Base-by-base conservation (phyloP, 1,140 invertebrate genomes). In the Ips nitidus region DNA sequence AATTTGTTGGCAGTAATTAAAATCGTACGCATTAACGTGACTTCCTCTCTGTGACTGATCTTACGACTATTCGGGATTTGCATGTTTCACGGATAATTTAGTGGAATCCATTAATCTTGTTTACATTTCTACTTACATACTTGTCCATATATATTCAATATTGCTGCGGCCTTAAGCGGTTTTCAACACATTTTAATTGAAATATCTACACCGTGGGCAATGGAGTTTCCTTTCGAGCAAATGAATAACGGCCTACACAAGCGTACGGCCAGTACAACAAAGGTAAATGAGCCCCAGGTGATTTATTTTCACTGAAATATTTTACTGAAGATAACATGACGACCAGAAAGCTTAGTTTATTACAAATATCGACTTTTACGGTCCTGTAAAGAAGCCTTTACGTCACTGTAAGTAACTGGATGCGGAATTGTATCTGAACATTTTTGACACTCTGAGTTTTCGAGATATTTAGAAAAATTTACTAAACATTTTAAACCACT, bases 151-250 rank as follows among this genome's bases (percentile, higher is more conserved):
- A 22, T 56, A 41, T 65, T 65, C 63, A 65, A 65, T 58, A 67
- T 22, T 37, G 38, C 6, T 57, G 38, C 22, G 45, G 55, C 65
- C 65, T 58, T 37, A 50, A 45, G 65, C 65, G 36, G n/a, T 67
- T 67, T 67, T 67, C 65, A 67, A 67, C 65, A 59, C 65, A 52
- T 67, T 67, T 22, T 67, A 67, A 67, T 67, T 67, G 65, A 67
- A 67, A 59, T 67, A 67, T 67, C 56, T 65, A 56, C 65, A 67
- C 41, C 43, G 43, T 39, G 56, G 55, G 65, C 65, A 67, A 67
- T 59, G 65, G 55, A 55, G 65, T 47, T 67, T 43, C 45, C 45
- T 45, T 67, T 58, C 65, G 22, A 67, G 56, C 56, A 47, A 59
- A 52, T 67, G 65, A 67, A 59, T 41, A 55, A 67, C 55, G 52